phyloP scores from a whole-genome alignment of 2,888 invertebrate species.

The Lasioglossum vierecki region DNA sequence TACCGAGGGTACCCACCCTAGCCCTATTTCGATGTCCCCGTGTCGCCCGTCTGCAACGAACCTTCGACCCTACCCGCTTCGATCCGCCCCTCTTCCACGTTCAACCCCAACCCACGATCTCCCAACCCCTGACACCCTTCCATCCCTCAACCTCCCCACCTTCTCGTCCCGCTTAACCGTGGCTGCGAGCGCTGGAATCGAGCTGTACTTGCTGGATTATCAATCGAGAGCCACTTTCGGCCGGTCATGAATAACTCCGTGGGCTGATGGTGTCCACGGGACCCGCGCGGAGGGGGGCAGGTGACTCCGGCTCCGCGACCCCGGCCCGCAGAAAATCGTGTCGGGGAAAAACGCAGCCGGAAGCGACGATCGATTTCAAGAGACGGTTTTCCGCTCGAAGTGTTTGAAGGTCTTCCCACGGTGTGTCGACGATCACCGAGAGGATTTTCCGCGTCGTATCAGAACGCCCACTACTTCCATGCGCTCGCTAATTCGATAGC shows the following conservation, averaged over 20 bases:
- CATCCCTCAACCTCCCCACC: constrained; percentile 20
- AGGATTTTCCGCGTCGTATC: background rate
- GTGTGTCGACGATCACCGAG: background rate
- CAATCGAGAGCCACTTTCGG: constrained; percentile 73
- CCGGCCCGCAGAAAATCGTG: constrained; percentile 40
- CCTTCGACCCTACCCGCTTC: constrained; percentile 63
- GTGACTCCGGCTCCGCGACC: constrained; percentile 15
- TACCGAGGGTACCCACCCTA: constrained; percentile 74
- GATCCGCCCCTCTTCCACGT: constrained; percentile 44
- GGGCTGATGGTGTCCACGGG: constrained; percentile 40
- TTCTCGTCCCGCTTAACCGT: constrained; percentile 44
- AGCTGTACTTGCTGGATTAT: constrained; percentile 68
- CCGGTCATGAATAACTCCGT: constrained; percentile 66
- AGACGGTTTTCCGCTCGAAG: constrained; percentile 56
- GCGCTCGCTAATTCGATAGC: background rate
- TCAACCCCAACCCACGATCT: constrained; percentile 23
- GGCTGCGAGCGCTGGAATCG: constrained; percentile 62
- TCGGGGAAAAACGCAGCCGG: constrained; percentile 44
- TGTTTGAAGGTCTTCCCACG: constrained; percentile 34
- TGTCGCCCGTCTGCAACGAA: constrained; percentile 68
- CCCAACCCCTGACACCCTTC: constrained; percentile 6
- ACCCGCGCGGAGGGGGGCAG: background rate
- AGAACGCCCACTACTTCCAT: background rate
- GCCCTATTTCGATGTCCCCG: constrained; percentile 77
- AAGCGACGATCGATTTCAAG: constrained; percentile 52